A percentile compares a stretch with the other conserved stretches of the same genome.
Conservation (phyloP, 1,140 invertebrate genomes). For the Euwallacea fornicatus region DNA sequence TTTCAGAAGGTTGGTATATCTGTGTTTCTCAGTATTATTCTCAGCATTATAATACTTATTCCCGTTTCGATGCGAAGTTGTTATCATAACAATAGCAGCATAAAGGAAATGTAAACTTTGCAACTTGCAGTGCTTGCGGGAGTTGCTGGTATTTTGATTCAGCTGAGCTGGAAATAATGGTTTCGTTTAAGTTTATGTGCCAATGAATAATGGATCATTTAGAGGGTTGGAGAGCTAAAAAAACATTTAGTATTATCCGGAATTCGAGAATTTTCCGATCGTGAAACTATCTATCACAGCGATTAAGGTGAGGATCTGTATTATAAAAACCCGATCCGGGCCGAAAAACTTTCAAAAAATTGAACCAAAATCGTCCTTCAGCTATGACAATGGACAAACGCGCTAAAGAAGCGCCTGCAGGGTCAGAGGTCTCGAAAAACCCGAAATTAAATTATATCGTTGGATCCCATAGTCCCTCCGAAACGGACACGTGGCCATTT, state of each 20-base stretch:
- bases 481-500: not conserved
- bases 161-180: no score
- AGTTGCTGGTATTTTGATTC: not conserved
- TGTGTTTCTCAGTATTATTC: no score
- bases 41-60: no score
- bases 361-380: no score
- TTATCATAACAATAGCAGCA: no score
- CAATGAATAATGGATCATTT: not conserved
- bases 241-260: not conserved
- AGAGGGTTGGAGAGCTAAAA: not conserved
- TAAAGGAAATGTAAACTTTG: not conserved
- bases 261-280: no score
- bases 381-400: not conserved
- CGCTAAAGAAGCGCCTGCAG: no score
- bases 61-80: no score
- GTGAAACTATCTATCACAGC: no score
- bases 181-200: not conserved
- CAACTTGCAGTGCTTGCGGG: not conserved
- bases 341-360: no score
- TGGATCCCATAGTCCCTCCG: not conserved
- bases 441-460: not conserved
- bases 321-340: no score
- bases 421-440: not conserved
- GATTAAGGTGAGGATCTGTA: no score
- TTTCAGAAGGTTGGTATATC: conserved; percentile 75